Base-by-base conservation (phyloP, 2,888 invertebrate species). In the Drosophila tripunctata region DNA sequence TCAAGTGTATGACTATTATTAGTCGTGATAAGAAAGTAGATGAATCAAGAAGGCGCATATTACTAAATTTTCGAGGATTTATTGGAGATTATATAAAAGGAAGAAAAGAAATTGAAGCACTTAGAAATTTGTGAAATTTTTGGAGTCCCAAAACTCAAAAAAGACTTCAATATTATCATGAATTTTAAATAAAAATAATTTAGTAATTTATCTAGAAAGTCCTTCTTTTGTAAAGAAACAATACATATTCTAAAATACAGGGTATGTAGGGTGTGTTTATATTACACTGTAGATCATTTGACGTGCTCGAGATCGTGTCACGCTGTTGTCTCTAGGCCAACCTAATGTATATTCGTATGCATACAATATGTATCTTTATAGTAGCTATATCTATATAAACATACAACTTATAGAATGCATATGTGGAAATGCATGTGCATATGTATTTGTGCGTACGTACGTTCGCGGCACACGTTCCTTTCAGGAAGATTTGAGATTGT, bases 401-500 rank as follows among this genome's bases (percentile, higher is more conserved):
- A 51, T 30, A 51, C 51, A 51, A 51, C 44, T 45, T 55, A 45
- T 36, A 45, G 27, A 55, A 51, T 51, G 51, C 62, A 64, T 61
- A 40, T 41, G 43, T 31, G 31, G 7, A 15, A 15, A 27, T 50
- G 38, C 17, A 27, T 27, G 27, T 27, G 8, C 10, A 3, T 27
- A 27, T 27, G 27, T 27, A 27, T 27, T 27, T 27, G 27, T n/a
- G n/a, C n/a, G n/a, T n/a, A n/a, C 27, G 22, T 56, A 38, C 21
- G 38, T 40, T 22, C 10, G 30, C 24, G 40, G 47, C 47, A 50
- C 44, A 35, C 47, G 55, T 17, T 61, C 31, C 45, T 40, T 61
- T 61, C 38, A 45, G 60, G 38, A 61, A 40, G 35, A 67, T 73
- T 30, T 43, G 50, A 41, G 51, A 38, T 60, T 60, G 55, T 52